Conservation (phyloP, 2,113 vertebrate species). For the Hassar affinis region DNA sequence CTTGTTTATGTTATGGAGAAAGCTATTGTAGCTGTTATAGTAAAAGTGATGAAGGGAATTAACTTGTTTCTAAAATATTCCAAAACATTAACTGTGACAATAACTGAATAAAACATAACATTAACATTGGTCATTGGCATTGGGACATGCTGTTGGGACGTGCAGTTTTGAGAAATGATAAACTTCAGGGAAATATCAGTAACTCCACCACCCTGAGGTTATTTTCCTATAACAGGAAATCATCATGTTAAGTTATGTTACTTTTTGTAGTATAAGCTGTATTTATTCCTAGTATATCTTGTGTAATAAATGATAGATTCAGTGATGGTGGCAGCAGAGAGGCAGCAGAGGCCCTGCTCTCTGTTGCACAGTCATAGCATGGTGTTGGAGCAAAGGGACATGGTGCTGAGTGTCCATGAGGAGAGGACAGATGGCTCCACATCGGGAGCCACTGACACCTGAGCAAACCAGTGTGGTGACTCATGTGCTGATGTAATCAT, state of each 20-base stretch:
- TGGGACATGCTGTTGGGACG: background rate
- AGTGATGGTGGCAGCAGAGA: background rate
- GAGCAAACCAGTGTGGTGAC: constrained; percentile 65
- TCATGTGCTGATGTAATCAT: constrained; percentile 66
- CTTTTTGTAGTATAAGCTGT: background rate
- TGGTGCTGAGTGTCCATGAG: constrained; percentile 58
- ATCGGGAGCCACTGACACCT: constrained; percentile 66
- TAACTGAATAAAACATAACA: background rate
- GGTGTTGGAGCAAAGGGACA: constrained; percentile 50
- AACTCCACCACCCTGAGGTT: background rate
- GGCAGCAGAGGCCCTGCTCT: constrained; percentile 5
- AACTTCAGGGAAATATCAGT: background rate
- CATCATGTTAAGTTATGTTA: background rate
- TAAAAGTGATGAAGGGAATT: background rate
- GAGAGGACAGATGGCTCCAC: constrained; percentile 68
- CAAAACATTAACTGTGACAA: background rate
- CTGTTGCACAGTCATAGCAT: constrained; percentile 28
- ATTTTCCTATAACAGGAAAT: background rate
- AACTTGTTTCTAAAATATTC: background rate
- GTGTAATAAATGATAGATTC: background rate
- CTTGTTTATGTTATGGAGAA: background rate
- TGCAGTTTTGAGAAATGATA: background rate
- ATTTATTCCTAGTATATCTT: background rate
- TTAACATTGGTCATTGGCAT: background rate
- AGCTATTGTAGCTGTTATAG: background rate